Percentiles rank a stretch among this genome's conserved stretches.
Conservation (phyloP, 2,113 vertebrate species). For the Porphyrio hochstetteri region DNA sequence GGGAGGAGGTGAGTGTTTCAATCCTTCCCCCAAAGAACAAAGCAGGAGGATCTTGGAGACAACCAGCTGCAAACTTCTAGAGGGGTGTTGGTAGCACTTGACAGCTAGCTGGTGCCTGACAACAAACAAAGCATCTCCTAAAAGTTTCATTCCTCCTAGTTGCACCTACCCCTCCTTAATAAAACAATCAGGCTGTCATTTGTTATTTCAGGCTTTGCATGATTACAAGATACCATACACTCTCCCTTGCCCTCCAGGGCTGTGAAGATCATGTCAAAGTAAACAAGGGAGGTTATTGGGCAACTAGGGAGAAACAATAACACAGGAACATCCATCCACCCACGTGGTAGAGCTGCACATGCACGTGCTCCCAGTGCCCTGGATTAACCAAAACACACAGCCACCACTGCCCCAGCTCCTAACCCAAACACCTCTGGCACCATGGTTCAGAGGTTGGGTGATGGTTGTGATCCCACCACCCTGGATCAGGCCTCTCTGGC, state of each 20-base stretch:
- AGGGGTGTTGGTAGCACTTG: neutral
- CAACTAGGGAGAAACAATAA: neutral
- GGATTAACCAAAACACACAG: neutral
- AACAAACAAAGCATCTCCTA: neutral
- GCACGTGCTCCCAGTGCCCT: neutral
- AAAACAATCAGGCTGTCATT: neutral
- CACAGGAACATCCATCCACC: neutral
- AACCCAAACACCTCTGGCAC: neutral
- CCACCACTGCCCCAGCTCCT: neutral
- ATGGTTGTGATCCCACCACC: neutral
- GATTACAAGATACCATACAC: neutral
- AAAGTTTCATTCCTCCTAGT: neutral
- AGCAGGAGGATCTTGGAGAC: neutral
- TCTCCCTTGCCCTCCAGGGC: neutral
- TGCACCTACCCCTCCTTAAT: neutral
- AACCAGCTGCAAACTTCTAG: neutral
- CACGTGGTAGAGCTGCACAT: accelerated
- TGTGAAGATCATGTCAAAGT: neutral
- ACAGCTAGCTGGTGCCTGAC: neutral
- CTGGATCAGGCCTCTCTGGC: neutral
- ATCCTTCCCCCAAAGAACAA: neutral
- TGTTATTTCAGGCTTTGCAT: neutral
- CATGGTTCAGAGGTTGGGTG: accelerated
- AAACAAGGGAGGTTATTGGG: neutral
- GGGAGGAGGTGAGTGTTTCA: neutral